Evolutionary conservation across 2,888 invertebrate genomes (phyloP).

Genomic region (Lobophora halterata): DNA sequence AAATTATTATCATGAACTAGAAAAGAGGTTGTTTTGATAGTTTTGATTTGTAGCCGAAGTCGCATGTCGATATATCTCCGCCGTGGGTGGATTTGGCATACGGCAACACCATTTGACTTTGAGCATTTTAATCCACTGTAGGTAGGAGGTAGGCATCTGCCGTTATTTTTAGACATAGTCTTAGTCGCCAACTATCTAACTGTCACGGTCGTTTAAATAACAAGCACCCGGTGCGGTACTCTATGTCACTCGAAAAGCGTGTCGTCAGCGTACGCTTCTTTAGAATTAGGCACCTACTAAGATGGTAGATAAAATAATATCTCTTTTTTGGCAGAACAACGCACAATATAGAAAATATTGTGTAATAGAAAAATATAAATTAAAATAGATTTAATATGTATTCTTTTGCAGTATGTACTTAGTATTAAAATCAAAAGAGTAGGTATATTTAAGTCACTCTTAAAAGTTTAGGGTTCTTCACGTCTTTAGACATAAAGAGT

Average conservation of each 20-base stretch:
- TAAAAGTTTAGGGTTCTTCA: too few species aligned
- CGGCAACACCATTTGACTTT: slow-evolving; percentile 32
- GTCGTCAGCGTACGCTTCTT: too few species aligned
- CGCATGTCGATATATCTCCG: slow-evolving; percentile 5
- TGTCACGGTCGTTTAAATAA: slow-evolving; percentile 35
- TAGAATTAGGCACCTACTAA: too few species aligned
- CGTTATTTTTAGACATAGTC: slow-evolving; percentile 32
- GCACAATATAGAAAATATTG: too few species aligned
- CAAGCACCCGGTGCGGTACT: slow-evolving; percentile 25
- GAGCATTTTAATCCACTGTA: slow-evolving; percentile 31
- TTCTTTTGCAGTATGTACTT: too few species aligned
- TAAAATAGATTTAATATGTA: too few species aligned
- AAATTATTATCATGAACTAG: neutral
- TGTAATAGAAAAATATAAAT: too few species aligned
- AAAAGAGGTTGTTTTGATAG: slow-evolving; percentile 2
- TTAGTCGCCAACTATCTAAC: slow-evolving; percentile 34
- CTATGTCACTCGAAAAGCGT: slow-evolving; percentile 28
- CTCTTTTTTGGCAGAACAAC: too few species aligned
- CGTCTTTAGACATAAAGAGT: too few species aligned
- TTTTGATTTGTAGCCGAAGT: slow-evolving; percentile 1
- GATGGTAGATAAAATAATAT: too few species aligned
- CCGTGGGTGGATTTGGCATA: slow-evolving; percentile 32
- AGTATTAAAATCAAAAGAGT: too few species aligned
- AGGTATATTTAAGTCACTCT: too few species aligned
- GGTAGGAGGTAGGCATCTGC: slow-evolving; percentile 33